These are phyloP conservation scores for Erynnis tages DNA, from an alignment of 2,888 invertebrate species.

Conservation along the genomic window DNA sequence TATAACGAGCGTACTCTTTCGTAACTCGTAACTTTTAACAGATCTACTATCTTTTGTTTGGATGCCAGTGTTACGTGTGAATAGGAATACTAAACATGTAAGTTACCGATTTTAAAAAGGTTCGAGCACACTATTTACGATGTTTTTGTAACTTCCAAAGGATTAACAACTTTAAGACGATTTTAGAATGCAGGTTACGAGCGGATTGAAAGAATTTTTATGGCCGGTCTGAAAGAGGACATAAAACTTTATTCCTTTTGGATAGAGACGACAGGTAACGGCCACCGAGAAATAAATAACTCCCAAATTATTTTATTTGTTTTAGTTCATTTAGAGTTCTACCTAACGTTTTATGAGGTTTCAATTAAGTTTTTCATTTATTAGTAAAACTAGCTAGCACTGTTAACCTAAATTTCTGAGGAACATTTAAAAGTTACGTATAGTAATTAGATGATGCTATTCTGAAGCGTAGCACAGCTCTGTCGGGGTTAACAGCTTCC, in stretches of 20 bases:
- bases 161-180: constrained; percentile 53
- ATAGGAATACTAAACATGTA: constrained; percentile 42
- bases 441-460: too few relatives aligned
- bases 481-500: constrained; percentile 51
- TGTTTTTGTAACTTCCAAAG: constrained; percentile 50
- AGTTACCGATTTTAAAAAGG: constrained; percentile 42
- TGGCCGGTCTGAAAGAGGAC: constrained; percentile 55
- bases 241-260: constrained; percentile 63
- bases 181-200: constrained; percentile 60
- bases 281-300: constrained; percentile 43
- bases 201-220: constrained; percentile 67
- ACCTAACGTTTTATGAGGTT: constrained; percentile 1
- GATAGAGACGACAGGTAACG: constrained; percentile 55
- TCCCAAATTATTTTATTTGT: constrained; percentile 33
- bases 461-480: too few relatives aligned
- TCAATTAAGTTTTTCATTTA: not conserved
- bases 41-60: constrained; percentile 36
- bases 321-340: constrained; percentile 17
- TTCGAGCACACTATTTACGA: constrained; percentile 46
- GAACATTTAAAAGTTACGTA: too few relatives aligned
- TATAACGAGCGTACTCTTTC: constrained; percentile 54
- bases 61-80: constrained; percentile 42
- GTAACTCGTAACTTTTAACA: constrained; percentile 45
- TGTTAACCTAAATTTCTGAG: too few relatives aligned
- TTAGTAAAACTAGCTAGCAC: not conserved